Base-by-base conservation (phyloP, 2,888 invertebrate species). In the Acanthococcus lagerstroemiae region DNA sequence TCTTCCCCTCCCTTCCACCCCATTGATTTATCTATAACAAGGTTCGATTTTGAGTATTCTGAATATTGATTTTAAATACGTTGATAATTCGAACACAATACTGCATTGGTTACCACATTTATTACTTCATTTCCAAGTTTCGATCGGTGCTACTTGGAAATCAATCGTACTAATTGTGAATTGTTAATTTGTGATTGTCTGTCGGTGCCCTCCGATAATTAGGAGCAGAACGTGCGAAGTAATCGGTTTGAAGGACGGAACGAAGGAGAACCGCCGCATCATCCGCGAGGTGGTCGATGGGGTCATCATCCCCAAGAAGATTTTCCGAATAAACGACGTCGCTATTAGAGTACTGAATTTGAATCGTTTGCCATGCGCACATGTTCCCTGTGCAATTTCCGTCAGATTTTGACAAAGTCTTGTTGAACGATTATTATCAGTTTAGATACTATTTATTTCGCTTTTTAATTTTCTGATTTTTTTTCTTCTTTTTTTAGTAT, bases 291-390 rank as follows among this genome's bases (percentile, higher is more conserved):
- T 37, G 52, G 19, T 19, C 50, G 24, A 27, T n/a, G n/a, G n/a
- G 55, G 55, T 26, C 65, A 52, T 65, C 63, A 52, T 24, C 27
- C 22, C 17, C 54, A 54, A 19, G 65, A 65, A 65, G 65, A 65
- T 44, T 65, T 54, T 55, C 55, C 52, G 15, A 65, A 65, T 65
- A 65, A 65, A 55, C 65, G 65, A 26, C 65, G 65, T 44, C 54
- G 65, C 44, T 65, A 54, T 45, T 65, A 54, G 25, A 45, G 19
- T 15, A n/a, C n/a, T n/a, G n/a, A n/a, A n/a, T n/a, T n/a, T n/a
- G n/a, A n/a, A n/a, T n/a, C n/a, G n/a, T n/a, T n/a, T n/a, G n/a
- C n/a, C n/a, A n/a, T n/a, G n/a, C n/a, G n/a, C n/a, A n/a, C n/a
- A n/a, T n/a, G n/a, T n/a, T n/a, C n/a, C n/a, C n/a, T n/a, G n/a